Conservation (phyloP, 2,888 invertebrate species). For the Drosophila helvetica region DNA sequence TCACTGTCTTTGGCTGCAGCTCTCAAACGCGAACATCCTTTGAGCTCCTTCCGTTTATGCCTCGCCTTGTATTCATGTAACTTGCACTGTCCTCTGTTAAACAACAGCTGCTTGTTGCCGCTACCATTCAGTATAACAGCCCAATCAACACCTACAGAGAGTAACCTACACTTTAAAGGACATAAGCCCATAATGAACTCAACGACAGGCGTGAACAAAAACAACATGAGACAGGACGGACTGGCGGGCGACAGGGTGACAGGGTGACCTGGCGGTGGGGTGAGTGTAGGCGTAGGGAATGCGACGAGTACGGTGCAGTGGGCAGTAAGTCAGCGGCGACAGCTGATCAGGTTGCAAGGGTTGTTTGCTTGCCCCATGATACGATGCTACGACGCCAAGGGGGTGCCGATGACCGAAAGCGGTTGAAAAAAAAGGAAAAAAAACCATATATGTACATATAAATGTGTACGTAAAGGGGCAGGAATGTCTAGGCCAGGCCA, state of each 20-base stretch:
- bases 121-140: slow-evolving; percentile 59
- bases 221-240: slow-evolving; percentile 14
- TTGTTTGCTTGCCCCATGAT: slow-evolving; percentile 35
- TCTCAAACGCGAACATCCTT: not conserved
- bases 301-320: slow-evolving; percentile 34
- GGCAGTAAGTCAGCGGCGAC: slow-evolving; percentile 67
- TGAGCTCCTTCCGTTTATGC: not conserved
- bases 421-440: slow-evolving; percentile 51
- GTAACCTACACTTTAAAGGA: slow-evolving; percentile 63
- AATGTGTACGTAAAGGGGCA: slow-evolving; percentile 5
- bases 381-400: not conserved
- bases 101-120: slow-evolving; percentile 64
- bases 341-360: slow-evolving; percentile 78
- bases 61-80: not conserved
- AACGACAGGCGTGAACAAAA: slow-evolving; percentile 44
- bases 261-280: slow-evolving; percentile 8
- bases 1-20: not conserved
- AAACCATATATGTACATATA: slow-evolving; percentile 46
- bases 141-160: slow-evolving; percentile 65
- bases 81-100: slow-evolving; percentile 49
- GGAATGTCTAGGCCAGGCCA: slow-evolving; percentile 26
- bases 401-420: slow-evolving; percentile 39
- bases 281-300: slow-evolving; percentile 16
- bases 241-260: not conserved
- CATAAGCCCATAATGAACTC: slow-evolving; percentile 73